Evolutionary conservation across 2,797 vertebrate genomes (phyloP), one percentile per base, ranked within the genome.

Genomic region (Bothrops alternatus): DNA sequence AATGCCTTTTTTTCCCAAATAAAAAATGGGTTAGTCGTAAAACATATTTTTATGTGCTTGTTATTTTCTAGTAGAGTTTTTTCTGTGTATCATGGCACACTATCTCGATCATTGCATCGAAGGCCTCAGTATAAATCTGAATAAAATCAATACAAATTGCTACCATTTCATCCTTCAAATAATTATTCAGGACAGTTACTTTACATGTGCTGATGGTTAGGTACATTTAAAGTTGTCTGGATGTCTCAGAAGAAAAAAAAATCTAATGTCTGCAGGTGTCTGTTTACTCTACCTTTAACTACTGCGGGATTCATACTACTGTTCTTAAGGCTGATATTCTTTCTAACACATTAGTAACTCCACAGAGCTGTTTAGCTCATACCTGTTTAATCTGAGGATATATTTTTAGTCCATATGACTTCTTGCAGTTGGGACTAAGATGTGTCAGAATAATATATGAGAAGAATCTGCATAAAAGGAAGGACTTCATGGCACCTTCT

Each of bases 341-440:
- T 92, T 60, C 87, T 93, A 87, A 3, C 8, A 92, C 95, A 88
- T 94, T 93, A 94, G 90, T 91, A 93, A 92, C 92, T 91, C 55
- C 63, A 0, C 50, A 0, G 50, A 91, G 53, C 26, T 91, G 91
- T 14, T n/a, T 93, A 91, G 11, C 42, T 91, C 92, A 42, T 50
- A 6, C 26, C 47, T 88, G 57, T 50, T 13, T 65, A 63, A 58
- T 78, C 32, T 90, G 63, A 93, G 57, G 11, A 2, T 85, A 37
- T 37, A 32, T 94, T 82, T 95, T 82, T 93, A 86, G 87, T 94
- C 93, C 91, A 91, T 50, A 47, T 94, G 18, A 14, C 86, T 94
- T 90, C 10, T 61, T 95, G 91, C 86, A 65, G n/a, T 73, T 95
- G 88, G 90, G 50, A 94, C 32, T 47, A 92, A 73, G 50, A 89